phyloP scores from a whole-genome alignment of 1,140 invertebrate genomes.

The Brachionus rotundiformis region DNA sequence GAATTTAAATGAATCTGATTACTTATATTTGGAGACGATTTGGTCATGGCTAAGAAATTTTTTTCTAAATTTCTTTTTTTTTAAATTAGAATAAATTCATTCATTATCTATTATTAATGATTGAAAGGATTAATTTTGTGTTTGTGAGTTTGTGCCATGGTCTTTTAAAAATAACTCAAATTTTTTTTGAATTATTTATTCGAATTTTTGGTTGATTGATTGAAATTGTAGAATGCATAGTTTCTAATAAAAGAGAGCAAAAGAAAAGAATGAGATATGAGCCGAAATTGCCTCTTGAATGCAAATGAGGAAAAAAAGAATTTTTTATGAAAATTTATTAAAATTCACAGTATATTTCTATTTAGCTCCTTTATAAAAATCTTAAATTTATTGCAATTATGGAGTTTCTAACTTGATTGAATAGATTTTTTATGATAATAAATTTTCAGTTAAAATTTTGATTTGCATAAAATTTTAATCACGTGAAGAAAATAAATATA shows the following conservation, averaged over 20 bases:
- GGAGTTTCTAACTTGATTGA: too few relatives aligned
- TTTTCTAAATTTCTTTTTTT: conserved; percentile 20
- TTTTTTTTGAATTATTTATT: background rate
- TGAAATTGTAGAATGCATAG: background rate
- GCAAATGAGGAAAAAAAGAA: background rate
- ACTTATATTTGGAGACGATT: conserved; percentile 39
- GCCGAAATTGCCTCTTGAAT: background rate
- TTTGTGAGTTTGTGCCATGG: background rate
- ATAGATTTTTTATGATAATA: background rate
- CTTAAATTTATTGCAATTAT: too few relatives aligned
- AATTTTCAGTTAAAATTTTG: background rate
- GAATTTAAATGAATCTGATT: conserved; percentile 45
- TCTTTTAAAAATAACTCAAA: conserved; percentile 29
- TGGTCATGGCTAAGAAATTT: conserved; percentile 44
- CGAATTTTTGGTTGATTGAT: conserved; percentile 17
- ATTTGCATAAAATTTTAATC: background rate
- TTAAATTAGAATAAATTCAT: conserved; percentile 20
- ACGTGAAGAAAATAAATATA: background rate
- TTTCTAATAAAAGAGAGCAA: background rate
- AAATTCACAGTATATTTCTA: too few relatives aligned
- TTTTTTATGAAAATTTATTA: conserved; percentile 5
- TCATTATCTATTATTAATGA: conserved; percentile 1
- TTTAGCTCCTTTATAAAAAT: background rate
- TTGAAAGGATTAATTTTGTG: conserved; percentile 15
- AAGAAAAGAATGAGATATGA: background rate